phyloP scores from a whole-genome alignment of 2,888 invertebrate species.

The Penaeus monodon region DNA sequence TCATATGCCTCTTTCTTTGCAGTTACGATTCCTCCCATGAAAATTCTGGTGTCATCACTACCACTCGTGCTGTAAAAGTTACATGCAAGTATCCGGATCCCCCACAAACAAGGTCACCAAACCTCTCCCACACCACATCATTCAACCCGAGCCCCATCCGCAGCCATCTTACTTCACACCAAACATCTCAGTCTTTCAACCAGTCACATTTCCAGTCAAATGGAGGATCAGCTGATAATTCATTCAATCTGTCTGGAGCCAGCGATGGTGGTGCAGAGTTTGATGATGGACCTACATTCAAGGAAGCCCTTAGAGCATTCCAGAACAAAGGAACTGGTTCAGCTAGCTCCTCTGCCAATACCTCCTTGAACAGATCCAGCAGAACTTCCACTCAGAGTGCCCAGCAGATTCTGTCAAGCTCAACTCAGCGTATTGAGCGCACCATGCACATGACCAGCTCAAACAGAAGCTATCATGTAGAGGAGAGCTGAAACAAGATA shows the following conservation, averaged over 20 bases:
- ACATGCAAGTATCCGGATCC: slow-evolving; percentile 37
- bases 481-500: slow-evolving; percentile 51
- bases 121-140: slow-evolving; percentile 43
- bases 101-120: slow-evolving; percentile 18
- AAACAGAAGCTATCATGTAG: slow-evolving; percentile 59
- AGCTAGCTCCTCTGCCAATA: slow-evolving; percentile 22
- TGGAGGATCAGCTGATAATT: slow-evolving; percentile 19
- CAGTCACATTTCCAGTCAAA: slow-evolving; percentile 30
- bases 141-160: slow-evolving; percentile 35
- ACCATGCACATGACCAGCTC: slow-evolving; percentile 62
- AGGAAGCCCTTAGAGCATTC: slow-evolving; percentile 65
- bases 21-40: slow-evolving; percentile 65
- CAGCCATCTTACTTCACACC: slow-evolving; percentile 22
- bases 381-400: slow-evolving; percentile 35
- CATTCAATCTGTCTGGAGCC: slow-evolving; percentile 22
- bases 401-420: slow-evolving; percentile 55
- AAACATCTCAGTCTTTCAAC: background rate
- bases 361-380: slow-evolving; percentile 34
- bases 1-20: background rate
- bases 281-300: slow-evolving; percentile 66
- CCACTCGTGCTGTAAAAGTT: slow-evolving; percentile 48
- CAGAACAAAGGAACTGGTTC: slow-evolving; percentile 51
- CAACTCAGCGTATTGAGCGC: slow-evolving; percentile 59
- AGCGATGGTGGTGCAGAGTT: slow-evolving; percentile 45
- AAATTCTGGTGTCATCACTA: slow-evolving; percentile 60